phyloP scores from a whole-genome alignment of 2,888 invertebrate species.

The Pammene aurita region DNA sequence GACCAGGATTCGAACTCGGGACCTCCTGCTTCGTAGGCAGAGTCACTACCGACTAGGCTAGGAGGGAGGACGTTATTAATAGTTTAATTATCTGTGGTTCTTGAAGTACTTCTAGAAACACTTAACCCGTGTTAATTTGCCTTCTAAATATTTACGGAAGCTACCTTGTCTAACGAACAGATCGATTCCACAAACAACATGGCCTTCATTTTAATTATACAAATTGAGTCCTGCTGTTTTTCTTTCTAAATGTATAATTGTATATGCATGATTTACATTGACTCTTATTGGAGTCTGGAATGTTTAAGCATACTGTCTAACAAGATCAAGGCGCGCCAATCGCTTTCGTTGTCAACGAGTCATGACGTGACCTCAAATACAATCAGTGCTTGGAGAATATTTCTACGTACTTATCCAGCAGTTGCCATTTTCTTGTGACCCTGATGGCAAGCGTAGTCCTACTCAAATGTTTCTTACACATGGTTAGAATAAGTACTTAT shows the following conservation, averaged over 20 bases:
- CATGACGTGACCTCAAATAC: constrained; percentile 49
- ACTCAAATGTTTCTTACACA: not conserved
- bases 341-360: constrained; percentile 53
- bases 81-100: too few relatives aligned
- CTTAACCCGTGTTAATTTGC: not conserved
- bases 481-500: not conserved
- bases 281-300: not conserved
- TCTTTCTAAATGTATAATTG: not conserved
- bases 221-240: not conserved
- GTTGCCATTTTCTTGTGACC: not conserved
- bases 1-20: too few relatives aligned
- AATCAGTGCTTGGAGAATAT: not conserved
- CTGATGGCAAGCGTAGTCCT: not conserved
- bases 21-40: too few relatives aligned
- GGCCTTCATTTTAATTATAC: constrained; percentile 12
- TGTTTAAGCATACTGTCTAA: not conserved
- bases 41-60: too few relatives aligned
- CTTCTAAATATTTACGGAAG: constrained; percentile 4
- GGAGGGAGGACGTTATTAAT: too few relatives aligned
- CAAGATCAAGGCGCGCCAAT: constrained; percentile 54
- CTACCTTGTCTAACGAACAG: not conserved
- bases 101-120: too few relatives aligned
- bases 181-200: constrained; percentile 1
- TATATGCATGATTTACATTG: constrained; percentile 6
- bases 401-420: not conserved